Conservation (phyloP, 2,888 invertebrate species). For the Plebejus anna region DNA sequence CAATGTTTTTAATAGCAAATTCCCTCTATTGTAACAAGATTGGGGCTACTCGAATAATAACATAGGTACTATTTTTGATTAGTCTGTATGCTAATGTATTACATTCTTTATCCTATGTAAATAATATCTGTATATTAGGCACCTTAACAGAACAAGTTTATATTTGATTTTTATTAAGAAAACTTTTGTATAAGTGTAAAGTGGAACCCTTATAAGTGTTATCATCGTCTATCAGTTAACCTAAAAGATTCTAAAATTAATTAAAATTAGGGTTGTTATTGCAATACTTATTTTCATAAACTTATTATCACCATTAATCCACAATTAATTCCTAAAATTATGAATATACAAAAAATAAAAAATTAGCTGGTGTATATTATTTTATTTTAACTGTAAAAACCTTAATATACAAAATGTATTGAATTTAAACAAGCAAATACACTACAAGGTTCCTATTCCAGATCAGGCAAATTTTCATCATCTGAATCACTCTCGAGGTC, state of each 20-base stretch:
- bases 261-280: neutral
- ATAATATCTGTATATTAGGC: too few species aligned
- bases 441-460: constrained; percentile 78
- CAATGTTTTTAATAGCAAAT: neutral
- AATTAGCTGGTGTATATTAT: constrained; percentile 41
- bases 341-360: constrained; percentile 32
- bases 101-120: too few species aligned
- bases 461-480: constrained; percentile 88
- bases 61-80: too few species aligned
- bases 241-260: too few species aligned
- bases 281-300: neutral
- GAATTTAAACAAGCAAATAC: constrained; percentile 55
- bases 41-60: neutral
- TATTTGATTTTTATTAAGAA: too few species aligned
- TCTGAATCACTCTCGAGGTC: constrained; percentile 89
- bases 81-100: too few species aligned
- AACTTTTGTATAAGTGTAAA: too few species aligned
- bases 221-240: too few species aligned
- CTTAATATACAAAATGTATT: constrained; percentile 71
- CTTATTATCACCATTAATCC: neutral
- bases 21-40: neutral
- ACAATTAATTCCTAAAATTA: neutral
- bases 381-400: constrained; percentile 77
- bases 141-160: too few species aligned
- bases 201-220: too few species aligned